Percentiles rank a stretch among this genome's conserved stretches.
Evolutionary conservation across 2,797 vertebrate species (phyloP).

Genomic region (Anas bernieri): DNA sequence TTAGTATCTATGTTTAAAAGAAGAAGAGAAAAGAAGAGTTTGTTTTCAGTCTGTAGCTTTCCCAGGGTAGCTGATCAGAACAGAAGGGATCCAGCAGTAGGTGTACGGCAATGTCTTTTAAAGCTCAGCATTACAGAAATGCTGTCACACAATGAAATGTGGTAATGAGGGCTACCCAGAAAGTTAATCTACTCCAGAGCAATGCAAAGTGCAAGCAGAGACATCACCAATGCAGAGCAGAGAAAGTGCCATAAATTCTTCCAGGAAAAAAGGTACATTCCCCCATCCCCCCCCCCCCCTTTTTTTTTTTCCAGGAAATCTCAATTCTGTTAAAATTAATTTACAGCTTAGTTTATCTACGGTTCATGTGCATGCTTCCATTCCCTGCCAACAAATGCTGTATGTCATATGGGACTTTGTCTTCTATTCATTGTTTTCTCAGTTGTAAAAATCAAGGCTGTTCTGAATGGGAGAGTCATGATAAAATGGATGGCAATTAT

Average conservation of each 20-base stretch:
- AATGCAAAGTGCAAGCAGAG: background rate
- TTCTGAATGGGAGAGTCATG: background rate
- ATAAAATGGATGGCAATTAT: background rate
- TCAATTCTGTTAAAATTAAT: background rate
- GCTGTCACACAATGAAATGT: background rate
- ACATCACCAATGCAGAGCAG: background rate
- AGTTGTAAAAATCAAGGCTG: background rate
- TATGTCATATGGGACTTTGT: background rate
- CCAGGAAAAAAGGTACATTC: background rate
- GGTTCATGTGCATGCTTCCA: background rate
- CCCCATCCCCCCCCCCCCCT: rapidly evolving
- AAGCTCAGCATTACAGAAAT: background rate
- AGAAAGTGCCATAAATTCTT: background rate
- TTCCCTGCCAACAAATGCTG: background rate
- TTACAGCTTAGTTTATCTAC: constrained; percentile 6
- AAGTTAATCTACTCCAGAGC: background rate
- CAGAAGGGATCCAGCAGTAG: background rate
- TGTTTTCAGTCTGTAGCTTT: background rate
- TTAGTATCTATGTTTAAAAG: background rate
- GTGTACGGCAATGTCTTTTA: background rate
- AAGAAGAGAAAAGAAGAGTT: background rate
- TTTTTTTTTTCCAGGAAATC: background rate
- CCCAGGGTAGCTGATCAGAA: background rate
- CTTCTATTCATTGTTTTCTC: background rate
- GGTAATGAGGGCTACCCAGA: background rate